Percentiles rank a stretch among this genome's conserved stretches.
These are phyloP conservation scores for Trypoxylus dichotomus DNA, from an alignment of 1,140 invertebrate species.

Conservation along the genomic window DNA sequence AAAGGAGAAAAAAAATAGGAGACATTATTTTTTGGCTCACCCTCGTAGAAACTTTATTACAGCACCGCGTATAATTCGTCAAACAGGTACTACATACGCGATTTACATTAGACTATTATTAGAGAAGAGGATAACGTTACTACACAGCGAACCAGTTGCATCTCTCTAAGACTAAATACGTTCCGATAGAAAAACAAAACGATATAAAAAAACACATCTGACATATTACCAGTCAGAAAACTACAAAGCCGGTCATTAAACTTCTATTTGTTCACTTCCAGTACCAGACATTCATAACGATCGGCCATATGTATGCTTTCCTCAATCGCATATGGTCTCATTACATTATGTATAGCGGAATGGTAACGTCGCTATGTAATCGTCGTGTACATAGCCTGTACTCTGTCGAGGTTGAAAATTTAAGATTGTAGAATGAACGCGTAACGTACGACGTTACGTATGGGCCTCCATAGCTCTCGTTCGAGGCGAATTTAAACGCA, in stretches of 20 bases:
- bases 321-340: background rate
- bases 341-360: background rate
- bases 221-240: background rate
- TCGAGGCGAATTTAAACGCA: background rate
- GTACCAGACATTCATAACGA: background rate
- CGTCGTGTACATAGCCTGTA: background rate
- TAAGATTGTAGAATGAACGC: background rate
- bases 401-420: background rate
- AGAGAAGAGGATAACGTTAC: background rate
- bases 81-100: background rate
- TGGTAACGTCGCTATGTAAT: background rate
- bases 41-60: too few relatives aligned
- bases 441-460: background rate
- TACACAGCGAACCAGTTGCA: background rate
- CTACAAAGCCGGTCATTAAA: background rate
- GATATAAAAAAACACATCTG: background rate
- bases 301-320: background rate
- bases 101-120: background rate
- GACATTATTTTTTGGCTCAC: too few relatives aligned
- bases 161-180: background rate
- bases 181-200: background rate
- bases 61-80: background rate
- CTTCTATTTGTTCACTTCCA: background rate
- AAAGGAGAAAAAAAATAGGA: too few relatives aligned
- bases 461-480: background rate